Conservation (phyloP, 2,888 invertebrate species). For the Cantharis rustica region DNA sequence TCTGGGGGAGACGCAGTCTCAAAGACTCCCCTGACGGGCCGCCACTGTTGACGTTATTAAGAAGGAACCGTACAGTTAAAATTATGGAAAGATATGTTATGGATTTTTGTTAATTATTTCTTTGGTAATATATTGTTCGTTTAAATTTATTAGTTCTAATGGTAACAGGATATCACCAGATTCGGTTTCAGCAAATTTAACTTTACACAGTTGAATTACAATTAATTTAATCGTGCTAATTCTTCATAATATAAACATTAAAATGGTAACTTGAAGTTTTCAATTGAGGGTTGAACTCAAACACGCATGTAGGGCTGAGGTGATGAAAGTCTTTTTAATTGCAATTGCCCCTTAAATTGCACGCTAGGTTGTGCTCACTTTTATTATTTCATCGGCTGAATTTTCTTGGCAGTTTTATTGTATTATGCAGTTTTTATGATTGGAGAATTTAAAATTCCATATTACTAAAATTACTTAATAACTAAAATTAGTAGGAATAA, state of each 20-base stretch:
- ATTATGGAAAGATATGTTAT: too few relatives aligned
- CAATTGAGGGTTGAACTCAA: neutral
- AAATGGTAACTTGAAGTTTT: neutral
- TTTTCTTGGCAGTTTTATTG: neutral
- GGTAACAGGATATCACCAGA: neutral
- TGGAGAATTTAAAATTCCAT: neutral
- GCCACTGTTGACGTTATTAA: too few relatives aligned
- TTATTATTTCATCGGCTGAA: neutral
- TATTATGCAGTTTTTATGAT: neutral
- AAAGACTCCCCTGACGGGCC: too few relatives aligned
- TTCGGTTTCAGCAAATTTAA: neutral
- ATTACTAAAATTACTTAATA: neutral
- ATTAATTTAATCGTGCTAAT: neutral
- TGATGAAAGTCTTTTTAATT: neutral
- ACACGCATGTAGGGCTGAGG: neutral
- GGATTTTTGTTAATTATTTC: too few relatives aligned
- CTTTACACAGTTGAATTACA: neutral
- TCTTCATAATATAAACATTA: neutral
- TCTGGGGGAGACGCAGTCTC: too few relatives aligned
- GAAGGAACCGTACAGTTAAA: too few relatives aligned
- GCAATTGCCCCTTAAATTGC: neutral
- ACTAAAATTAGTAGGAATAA: neutral
- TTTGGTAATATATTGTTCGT: too few relatives aligned
- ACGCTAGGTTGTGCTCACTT: neutral
- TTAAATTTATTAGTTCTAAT: neutral